phyloP scores from a whole-genome alignment of 2,797 vertebrate species.

The Typhlichthys subterraneus region DNA sequence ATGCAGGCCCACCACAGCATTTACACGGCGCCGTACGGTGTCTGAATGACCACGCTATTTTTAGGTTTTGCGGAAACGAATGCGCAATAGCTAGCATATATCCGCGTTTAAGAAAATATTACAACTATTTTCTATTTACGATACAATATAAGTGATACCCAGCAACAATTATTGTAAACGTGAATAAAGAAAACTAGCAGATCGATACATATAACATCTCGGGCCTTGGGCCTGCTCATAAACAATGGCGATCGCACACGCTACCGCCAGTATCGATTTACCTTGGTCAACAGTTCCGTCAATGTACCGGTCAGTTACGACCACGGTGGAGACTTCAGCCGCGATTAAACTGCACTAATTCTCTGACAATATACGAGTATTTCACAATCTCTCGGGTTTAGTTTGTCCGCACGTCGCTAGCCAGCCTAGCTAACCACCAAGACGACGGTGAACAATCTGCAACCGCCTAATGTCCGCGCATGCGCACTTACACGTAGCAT shows the following conservation, averaged over 20 bases:
- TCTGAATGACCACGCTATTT: no score
- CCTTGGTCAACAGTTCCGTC: constrained; percentile 41
- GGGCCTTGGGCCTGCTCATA: constrained; percentile 40
- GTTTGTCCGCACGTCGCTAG: constrained; percentile 18
- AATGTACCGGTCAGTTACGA: constrained; percentile 15
- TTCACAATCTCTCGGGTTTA: not conserved
- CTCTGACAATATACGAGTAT: rapidly evolving
- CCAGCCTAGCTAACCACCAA: not conserved
- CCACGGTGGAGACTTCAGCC: not conserved
- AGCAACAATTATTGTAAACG: not conserved
- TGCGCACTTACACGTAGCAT: constrained; percentile 28
- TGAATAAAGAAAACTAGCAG: not conserved
- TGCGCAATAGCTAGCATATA: no score
- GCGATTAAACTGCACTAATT: not conserved
- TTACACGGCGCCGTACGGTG: no score
- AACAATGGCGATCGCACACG: constrained; percentile 70
- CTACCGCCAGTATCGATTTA: constrained; percentile 36
- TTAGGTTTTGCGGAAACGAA: no score
- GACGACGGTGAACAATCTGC: not conserved
- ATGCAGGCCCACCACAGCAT: no score
- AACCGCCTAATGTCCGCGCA: constrained; percentile 33
- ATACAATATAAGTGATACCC: no score
- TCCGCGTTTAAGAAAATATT: no score
- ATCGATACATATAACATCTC: not conserved
- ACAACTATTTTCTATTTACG: no score